Evolutionary conservation across 2,888 invertebrate genomes (phyloP).

Genomic region (Yponomeuta plumbellus): DNA sequence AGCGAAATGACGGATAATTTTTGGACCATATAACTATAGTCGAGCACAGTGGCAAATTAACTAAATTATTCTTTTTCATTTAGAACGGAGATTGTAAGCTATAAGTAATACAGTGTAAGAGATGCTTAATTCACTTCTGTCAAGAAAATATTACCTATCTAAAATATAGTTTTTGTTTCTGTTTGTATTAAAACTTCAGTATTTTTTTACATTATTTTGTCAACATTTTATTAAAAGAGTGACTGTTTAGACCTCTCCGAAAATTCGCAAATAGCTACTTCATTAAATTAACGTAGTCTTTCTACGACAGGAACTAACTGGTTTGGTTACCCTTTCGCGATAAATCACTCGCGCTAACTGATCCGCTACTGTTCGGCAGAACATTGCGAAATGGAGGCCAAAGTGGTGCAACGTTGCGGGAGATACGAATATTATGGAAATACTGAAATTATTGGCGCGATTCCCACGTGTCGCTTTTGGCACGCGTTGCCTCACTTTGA

Average conservation of each 20-base stretch:
- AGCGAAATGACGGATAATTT: no score
- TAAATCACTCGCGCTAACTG: constrained; percentile 40
- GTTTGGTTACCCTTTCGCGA: constrained; percentile 20
- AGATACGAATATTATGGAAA: constrained; percentile 66
- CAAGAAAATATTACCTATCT: no score
- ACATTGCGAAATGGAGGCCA: constrained; percentile 14
- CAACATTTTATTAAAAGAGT: neutral
- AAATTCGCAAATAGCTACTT: neutral
- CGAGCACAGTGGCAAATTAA: no score
- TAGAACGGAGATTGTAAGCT: no score
- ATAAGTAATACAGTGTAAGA: no score
- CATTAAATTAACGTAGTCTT: neutral
- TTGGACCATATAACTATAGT: no score
- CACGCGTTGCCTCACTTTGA: constrained; percentile 44
- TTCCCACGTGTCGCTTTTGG: constrained; percentile 51
- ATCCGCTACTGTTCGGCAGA: constrained; percentile 5
- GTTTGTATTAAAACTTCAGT: no score
- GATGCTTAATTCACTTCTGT: no score
- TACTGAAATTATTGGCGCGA: constrained; percentile 48
- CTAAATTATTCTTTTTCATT: no score
- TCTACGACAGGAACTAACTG: neutral
- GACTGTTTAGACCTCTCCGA: neutral
- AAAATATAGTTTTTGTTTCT: no score
- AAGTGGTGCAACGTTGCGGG: constrained; percentile 43
- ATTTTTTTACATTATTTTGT: no score